Evolutionary conservation across 1,140 invertebrate species (phyloP).

Genomic region (Leptinotarsa texana): DNA sequence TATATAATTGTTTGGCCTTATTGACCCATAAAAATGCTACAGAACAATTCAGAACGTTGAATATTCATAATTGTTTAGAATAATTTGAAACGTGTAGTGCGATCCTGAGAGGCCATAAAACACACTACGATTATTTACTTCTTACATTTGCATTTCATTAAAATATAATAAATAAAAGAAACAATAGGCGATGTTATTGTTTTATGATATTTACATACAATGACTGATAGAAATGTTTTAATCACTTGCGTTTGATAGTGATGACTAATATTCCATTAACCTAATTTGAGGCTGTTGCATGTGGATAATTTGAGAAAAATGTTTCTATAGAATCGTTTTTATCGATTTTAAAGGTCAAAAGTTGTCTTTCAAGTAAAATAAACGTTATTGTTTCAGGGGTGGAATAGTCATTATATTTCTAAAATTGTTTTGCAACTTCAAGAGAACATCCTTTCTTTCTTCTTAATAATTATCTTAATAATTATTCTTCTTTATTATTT

Average conservation of each 20-base stretch:
- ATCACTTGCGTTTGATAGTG: not conserved
- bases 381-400: too few species aligned
- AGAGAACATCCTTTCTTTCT: too few species aligned
- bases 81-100: not conserved
- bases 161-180: not conserved
- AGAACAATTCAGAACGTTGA: not conserved
- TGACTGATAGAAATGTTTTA: conserved; percentile 3
- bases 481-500: too few species aligned
- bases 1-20: not conserved
- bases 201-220: not conserved
- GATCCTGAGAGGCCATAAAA: not conserved
- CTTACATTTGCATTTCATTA: conserved; percentile 2
- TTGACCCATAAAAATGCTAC: not conserved
- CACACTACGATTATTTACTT: not conserved
- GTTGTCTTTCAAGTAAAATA: not conserved
- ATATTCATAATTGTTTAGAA: conserved; percentile 4
- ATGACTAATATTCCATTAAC: not conserved
- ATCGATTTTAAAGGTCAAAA: not conserved
- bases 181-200: conserved; percentile 5
- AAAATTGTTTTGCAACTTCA: too few species aligned
- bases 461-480: too few species aligned
- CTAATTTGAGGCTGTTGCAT: not conserved
- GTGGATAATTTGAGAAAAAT: not conserved
- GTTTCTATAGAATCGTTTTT: not conserved
- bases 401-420: too few species aligned